Evolutionary conservation across 2,113 vertebrate genomes (phyloP), one percentile per base, ranked within the genome.

Genomic region (Ammodytes marinus): DNA sequence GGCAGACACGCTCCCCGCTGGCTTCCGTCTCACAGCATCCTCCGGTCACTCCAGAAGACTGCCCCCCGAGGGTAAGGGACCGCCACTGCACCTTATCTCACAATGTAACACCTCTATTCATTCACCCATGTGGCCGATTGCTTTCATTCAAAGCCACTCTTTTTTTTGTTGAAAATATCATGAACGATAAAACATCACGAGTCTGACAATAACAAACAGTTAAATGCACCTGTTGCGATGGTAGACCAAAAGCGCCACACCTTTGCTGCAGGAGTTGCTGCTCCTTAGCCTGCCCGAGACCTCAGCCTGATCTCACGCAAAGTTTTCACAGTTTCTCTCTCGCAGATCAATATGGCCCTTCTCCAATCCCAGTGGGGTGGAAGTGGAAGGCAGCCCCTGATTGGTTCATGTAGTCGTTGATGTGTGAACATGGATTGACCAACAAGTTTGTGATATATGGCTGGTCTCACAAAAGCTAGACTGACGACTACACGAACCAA

Each of bases 1-100:
- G 0, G 97, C 97, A 0, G 98, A 99, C 94, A 99, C 98, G 1
- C 95, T 99, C 83, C 98, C 98, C 0, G 98, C 98, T 0, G 98
- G 98, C 3, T 99, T 99, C 93, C 96, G 98, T 49, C 95, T 99
- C 90, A 99, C 97, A 73, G 94, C 97, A 19, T 97, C 97, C 0
- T 99, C 98, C 0, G 97, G 97, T 42, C 97, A 97, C 90, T 97
- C 97, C 0, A 95, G 97, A 43, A 97, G 97, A 94, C 95, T 98
- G 95, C 84, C 97, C 2, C 95, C 96, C 0, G 98, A 99, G 3
- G 97, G 98, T 99, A 93, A 0, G 94, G 9, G 11, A 40, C 50
- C 0, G 13, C 11, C 50, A 1, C 27, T 13, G 19, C 60, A 27
- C 53, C 14, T 43, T 7, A 8, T 9, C 11, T 19, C 53, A 58